Conservation (phyloP, 2,797 vertebrate genomes). For the Catharus ustulatus region DNA sequence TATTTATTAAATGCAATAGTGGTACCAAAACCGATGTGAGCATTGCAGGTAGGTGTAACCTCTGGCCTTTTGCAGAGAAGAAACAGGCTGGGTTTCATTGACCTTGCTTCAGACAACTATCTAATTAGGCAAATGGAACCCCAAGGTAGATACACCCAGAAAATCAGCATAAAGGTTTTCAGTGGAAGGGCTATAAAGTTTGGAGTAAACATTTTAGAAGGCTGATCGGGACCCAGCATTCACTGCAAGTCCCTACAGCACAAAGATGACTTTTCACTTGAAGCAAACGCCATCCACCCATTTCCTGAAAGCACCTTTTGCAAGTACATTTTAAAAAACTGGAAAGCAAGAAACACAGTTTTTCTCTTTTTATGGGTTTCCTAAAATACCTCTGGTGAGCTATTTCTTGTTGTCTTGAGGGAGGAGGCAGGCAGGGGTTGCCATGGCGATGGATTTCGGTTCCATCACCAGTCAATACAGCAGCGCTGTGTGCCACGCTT, state of each 20-base stretch:
- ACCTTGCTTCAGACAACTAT: background rate
- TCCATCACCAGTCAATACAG: slow-evolving; percentile 59
- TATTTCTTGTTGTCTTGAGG: slow-evolving; percentile 40
- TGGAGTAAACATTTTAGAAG: background rate
- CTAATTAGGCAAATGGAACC: background rate
- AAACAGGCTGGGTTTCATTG: background rate
- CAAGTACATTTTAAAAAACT: slow-evolving; percentile 33
- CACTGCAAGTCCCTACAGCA: fast-evolving
- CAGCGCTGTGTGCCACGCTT: background rate
- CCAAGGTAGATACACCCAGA: background rate
- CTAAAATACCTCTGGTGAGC: slow-evolving; percentile 56
- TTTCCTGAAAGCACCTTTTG: slow-evolving; percentile 8
- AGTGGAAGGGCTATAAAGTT: slow-evolving; percentile 4
- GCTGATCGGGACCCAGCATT: background rate
- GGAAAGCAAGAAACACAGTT: slow-evolving; percentile 13
- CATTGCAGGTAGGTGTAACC: background rate
- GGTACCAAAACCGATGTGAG: background rate
- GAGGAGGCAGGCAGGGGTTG: slow-evolving; percentile 50
- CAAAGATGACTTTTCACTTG: background rate
- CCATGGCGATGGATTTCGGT: slow-evolving; percentile 51
- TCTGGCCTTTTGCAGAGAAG: background rate
- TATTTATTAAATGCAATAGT: background rate
- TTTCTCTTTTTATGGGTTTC: slow-evolving; percentile 27
- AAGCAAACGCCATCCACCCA: background rate
- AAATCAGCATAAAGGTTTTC: background rate